Base-by-base conservation (phyloP, 2,888 invertebrate genomes). In the Macaria liturata region DNA sequence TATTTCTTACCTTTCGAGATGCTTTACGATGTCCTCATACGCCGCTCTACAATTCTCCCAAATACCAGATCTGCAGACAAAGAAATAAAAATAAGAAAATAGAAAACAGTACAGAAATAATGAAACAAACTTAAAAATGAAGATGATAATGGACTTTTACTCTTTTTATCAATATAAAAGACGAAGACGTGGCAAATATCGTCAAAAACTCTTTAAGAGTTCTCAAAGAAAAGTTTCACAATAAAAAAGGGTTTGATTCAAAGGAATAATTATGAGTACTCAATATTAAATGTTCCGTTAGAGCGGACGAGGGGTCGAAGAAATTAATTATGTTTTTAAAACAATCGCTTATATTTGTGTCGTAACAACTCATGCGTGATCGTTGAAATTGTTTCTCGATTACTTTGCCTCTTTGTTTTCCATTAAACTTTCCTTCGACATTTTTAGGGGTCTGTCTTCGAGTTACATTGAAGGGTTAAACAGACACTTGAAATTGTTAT, bases 31-130 rank as follows among this genome's bases (percentile, higher is more conserved):
- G 92, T 98, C 97, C 92, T 97, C 98, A 90, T 98, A 98, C 74
- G 97, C 97, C 69, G 97, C 97, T 90, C 97, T 94, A 93, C 97
- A 97, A 92, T 97, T 97, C 93, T 98, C 97, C 97, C 97, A 97
- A 84, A 97, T 97, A 77, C 96, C 96, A 84, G 96, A 96, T 87
- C 95, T 95, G 93, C 70, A 88, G 93, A 89, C 89, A 92, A 89
- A 89, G 75, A 83, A 86, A 76, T 81, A 80, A 82, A 83, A 88
- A 83, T 84, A 86, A 83, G 83, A 76, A 82, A 84, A 81, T 66
- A 70, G 76, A 68, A 80, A 77, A 76, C 60, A 61, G 68, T 69
- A 70, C 62, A 71, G 69, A 83, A 78, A 73, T 55, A 62, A 70
- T 64, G 65, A 51, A 72, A 62, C 53, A 69, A 71, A 74, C 67